Evolutionary conservation across 2,113 vertebrate genomes (phyloP), one percentile per base, ranked within the genome.

Genomic region (Oxygymnocypris stewartii): DNA sequence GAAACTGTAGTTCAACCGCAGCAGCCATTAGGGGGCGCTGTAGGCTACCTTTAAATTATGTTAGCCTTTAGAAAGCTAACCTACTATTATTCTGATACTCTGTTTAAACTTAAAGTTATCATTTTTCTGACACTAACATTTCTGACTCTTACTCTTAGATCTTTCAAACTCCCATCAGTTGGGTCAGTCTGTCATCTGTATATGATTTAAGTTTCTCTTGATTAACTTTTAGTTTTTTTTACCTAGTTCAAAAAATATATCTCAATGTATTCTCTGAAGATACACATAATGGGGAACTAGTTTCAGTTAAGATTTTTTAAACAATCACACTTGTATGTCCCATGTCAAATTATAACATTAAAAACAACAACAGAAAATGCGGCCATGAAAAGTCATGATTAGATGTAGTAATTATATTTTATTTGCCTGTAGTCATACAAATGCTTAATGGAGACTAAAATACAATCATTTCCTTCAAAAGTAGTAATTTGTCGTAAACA

Each of bases 401-500:
- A 20, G 4, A 40, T 37, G 25, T 23, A 40, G 11, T 37, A 37
- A 59, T 44, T 63, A 5, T 4, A 47, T 65, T 65, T 65, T 37
- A 71, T 71, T 82, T 35, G 44, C 47, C 12, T 67, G 59, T 49
- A 44, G n/a, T 35, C 18, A 82, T 14, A 51, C 63, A 82, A 82
- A n/a, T 71, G 63, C 25, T 35, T 69, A 69, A 44, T 13, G 10
- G 14, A 47, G 42, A 16, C 3, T 69, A 82, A 82, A 49, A 69
- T 82, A 82, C 63, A 82, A 25, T 37, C 71, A 9, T 28, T 65
- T 18, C 18, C 10, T 35, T 82, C 16, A 47, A 82, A 82, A 82
- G n/a, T 31, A 49, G 16, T n/a, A 51, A 47, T 51, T 69, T 7
- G 63, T 23, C 18, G 3, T 65, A 13, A 51, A 82, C n/a, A 49